phyloP scores from a whole-genome alignment of 2,888 invertebrate species.

The Sussaba pulchella region DNA sequence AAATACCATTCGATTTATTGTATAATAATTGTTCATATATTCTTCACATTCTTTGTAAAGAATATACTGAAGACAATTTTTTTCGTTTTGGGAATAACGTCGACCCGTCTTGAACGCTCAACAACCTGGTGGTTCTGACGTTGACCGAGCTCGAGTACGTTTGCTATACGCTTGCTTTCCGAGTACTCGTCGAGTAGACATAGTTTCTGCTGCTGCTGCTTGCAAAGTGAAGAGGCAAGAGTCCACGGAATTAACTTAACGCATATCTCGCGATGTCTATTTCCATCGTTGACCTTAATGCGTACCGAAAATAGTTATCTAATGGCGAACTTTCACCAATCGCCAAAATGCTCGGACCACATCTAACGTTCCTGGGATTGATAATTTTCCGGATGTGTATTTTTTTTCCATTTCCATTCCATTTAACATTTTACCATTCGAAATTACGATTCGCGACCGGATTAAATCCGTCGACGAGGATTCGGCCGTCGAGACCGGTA shows the following conservation, averaged over 20 bases:
- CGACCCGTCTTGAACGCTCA: no score
- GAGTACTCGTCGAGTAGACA: constrained; percentile 26
- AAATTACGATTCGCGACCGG: background rate
- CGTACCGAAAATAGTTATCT: constrained; percentile 67
- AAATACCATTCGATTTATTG: no score
- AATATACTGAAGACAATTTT: no score
- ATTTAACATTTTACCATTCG: no score
- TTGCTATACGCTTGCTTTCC: constrained; percentile 16
- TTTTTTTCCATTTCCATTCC: background rate
- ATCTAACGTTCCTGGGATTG: background rate
- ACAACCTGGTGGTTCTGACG: no score
- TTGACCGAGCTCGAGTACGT: constrained; percentile 34
- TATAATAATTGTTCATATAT: no score
- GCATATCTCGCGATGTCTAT: constrained; percentile 59
- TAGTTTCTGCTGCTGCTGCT: no score
- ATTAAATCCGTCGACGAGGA: no score
- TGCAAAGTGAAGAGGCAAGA: constrained; percentile 27
- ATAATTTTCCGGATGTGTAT: background rate
- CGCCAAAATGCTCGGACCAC: constrained; percentile 42
- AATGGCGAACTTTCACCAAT: constrained; percentile 42
- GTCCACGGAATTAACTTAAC: constrained; percentile 7
- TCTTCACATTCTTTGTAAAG: no score
- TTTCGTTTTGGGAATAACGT: no score
- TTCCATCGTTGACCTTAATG: constrained; percentile 71
- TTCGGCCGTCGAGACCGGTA: background rate